Conservation (phyloP, 2,113 vertebrate genomes). For the Ivindomyrus marchei region DNA sequence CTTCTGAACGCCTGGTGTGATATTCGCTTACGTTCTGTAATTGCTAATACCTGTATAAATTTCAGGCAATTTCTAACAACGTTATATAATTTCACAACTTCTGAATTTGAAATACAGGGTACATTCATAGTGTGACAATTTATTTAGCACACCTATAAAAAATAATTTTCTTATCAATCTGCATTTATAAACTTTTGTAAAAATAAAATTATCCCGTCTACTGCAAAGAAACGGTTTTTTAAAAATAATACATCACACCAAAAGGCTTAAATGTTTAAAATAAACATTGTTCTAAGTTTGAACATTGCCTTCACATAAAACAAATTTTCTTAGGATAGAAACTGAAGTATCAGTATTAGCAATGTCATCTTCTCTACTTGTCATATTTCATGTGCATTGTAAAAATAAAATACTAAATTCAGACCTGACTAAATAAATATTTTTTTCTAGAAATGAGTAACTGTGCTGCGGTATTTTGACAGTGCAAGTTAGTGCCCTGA, state of each 20-base stretch:
- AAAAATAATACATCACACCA: neutral
- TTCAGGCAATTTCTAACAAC: neutral
- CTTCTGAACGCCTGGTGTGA: neutral
- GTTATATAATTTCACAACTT: neutral
- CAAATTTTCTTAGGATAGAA: neutral
- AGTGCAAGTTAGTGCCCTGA: neutral
- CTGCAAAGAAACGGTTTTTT: neutral
- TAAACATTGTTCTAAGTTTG: neutral
- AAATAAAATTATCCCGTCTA: neutral
- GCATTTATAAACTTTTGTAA: neutral
- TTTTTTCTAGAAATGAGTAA: neutral
- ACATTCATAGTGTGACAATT: neutral
- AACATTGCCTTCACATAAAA: neutral
- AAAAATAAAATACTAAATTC: neutral
- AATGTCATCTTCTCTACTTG: neutral
- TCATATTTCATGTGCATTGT: neutral
- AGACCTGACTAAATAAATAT: neutral
- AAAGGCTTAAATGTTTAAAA: neutral
- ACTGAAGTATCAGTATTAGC: neutral
- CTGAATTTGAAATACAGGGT: neutral
- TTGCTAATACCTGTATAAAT: neutral
- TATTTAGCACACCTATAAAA: neutral
- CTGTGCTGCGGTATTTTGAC: neutral
- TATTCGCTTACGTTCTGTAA: neutral
- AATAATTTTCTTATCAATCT: neutral